Evolutionary conservation across 2,797 vertebrate genomes (phyloP).

Genomic region (Coranthus polyacanthus): DNA sequence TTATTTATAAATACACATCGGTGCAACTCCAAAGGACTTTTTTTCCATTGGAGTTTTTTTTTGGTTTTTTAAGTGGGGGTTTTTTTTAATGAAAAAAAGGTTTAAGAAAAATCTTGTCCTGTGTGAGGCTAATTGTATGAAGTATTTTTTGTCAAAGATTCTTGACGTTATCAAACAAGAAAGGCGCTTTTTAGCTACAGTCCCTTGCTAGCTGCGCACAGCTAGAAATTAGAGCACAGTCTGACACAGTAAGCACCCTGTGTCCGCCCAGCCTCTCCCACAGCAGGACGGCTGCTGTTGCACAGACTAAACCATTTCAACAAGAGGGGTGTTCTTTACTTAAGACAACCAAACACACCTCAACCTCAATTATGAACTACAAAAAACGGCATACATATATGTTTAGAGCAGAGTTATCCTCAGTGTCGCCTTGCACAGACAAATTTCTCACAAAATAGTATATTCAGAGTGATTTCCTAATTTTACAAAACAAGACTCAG

Average conservation of each 20-base stretch:
- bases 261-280: slow-evolving; percentile 52
- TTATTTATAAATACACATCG: neutral
- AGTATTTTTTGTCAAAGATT: neutral
- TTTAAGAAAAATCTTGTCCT: neutral
- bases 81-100: neutral
- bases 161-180: slow-evolving; percentile 14
- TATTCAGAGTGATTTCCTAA: neutral
- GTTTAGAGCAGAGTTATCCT: neutral
- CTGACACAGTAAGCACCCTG: slow-evolving; percentile 53
- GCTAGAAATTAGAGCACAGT: slow-evolving; percentile 53
- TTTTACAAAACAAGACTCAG: neutral
- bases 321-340: slow-evolving; percentile 41
- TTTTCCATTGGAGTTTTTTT: no score
- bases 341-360: slow-evolving; percentile 44
- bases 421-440: neutral
- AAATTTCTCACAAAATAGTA: neutral
- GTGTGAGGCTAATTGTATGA: neutral
- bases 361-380: slow-evolving; percentile 2
- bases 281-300: slow-evolving; percentile 50
- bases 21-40: no score
- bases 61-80: neutral
- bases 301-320: slow-evolving; percentile 74
- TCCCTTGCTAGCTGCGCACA: slow-evolving; percentile 62
- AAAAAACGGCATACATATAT: neutral
- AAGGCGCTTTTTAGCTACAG: slow-evolving; percentile 23